Conservation (phyloP, 2,113 vertebrate genomes). For the Loxodonta africana region DNA sequence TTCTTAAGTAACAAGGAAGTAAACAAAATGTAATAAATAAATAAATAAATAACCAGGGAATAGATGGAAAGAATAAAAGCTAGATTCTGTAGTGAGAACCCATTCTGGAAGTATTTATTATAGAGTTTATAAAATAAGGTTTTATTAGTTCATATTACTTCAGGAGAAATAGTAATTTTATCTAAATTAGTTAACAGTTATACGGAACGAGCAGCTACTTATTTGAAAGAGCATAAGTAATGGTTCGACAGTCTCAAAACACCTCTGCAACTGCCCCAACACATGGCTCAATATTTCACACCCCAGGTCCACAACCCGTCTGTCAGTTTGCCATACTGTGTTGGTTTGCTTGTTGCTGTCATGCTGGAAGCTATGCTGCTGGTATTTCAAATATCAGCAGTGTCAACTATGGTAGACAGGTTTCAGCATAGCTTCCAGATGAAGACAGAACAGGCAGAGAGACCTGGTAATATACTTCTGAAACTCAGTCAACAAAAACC, state of each 20-base stretch:
- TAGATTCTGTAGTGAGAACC: background rate
- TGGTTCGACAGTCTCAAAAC: background rate
- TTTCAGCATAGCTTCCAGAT: background rate
- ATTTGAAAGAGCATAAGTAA: background rate
- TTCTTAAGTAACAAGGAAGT: slow-evolving; percentile 10
- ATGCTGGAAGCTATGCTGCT: background rate
- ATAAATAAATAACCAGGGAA: background rate
- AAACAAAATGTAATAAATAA: background rate
- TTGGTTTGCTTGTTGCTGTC: background rate
- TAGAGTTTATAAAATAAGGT: background rate
- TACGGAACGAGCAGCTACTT: background rate
- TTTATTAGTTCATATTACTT: background rate
- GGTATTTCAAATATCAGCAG: background rate
- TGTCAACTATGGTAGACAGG: background rate
- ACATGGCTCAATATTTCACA: background rate
- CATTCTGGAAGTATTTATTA: background rate
- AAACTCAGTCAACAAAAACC: background rate
- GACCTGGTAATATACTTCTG: background rate
- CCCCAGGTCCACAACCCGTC: background rate
- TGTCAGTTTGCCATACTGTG: background rate
- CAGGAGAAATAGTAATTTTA: background rate
- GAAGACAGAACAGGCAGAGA: too few relatives aligned
- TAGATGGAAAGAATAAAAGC: background rate
- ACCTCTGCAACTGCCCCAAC: background rate
- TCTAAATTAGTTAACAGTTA: background rate